These are phyloP conservation scores for Myoxocephalus aenaeus DNA, from an alignment of 2,797 vertebrate species.

Conservation along the genomic window DNA sequence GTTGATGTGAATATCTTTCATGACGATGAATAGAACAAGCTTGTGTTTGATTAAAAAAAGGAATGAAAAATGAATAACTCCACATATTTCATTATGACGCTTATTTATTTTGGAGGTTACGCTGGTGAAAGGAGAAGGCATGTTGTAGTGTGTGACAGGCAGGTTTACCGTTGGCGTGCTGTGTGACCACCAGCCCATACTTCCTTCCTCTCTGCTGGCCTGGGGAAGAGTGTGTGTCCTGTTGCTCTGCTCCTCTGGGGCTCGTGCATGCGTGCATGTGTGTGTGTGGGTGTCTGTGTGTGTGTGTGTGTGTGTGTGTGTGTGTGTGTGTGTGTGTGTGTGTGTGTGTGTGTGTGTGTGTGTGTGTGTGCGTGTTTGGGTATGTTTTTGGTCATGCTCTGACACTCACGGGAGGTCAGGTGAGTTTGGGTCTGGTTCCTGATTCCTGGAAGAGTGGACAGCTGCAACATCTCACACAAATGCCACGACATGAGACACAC, in stretches of 20 bases:
- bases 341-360: conserved; percentile 17
- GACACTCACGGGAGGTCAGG: conserved; percentile 72
- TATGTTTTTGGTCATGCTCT: conserved; percentile 67
- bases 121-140: conserved; percentile 38
- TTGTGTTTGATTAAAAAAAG: conserved; percentile 17
- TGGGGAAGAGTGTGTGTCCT: conserved; percentile 75
- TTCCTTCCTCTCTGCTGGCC: conserved; percentile 82
- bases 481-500: conserved; percentile 36
- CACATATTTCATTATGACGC: not conserved
- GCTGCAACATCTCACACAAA: conserved; percentile 75
- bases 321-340: conserved; percentile 21
- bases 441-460: conserved; percentile 79
- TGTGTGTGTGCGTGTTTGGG: conserved; percentile 12
- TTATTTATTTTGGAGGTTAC: conserved; percentile 27
- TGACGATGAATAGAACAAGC: conserved; percentile 14
- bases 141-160: conserved; percentile 54
- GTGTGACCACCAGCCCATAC: conserved; percentile 77
- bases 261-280: conserved; percentile 10
- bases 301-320: conserved; percentile 3
- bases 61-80: conserved; percentile 15
- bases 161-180: conserved; percentile 67
- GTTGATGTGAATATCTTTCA: conserved; percentile 12
- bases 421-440: conserved; percentile 78
- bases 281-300: conserved; percentile 6
- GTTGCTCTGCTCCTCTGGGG: conserved; percentile 70